Evolutionary conservation across 2,797 vertebrate genomes (phyloP).

Genomic region (Poecile montanus): DNA sequence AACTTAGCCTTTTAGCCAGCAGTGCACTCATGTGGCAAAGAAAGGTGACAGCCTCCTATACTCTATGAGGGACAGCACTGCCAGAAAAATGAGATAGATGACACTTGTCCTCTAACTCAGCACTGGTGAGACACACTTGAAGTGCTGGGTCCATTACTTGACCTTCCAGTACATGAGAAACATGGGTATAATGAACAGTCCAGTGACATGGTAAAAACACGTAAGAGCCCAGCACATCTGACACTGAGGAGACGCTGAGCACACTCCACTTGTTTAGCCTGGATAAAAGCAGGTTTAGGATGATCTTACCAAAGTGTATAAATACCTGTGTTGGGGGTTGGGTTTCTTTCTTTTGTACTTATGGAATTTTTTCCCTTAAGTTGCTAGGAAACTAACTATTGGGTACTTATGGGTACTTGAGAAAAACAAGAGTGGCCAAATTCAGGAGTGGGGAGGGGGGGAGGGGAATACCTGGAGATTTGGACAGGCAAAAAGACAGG

Average conservation of each 20-base stretch:
- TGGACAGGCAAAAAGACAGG: too few relatives aligned
- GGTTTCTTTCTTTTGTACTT: background rate
- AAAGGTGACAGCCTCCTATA: background rate
- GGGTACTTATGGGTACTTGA: background rate
- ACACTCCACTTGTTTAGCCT: fast-evolving
- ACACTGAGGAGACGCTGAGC: background rate
- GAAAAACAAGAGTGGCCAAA: background rate
- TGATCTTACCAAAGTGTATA: background rate
- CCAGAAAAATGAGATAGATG: background rate
- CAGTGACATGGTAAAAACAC: background rate
- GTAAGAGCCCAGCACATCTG: background rate
- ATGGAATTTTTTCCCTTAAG: background rate
- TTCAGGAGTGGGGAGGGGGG: too few relatives aligned
- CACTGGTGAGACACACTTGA: background rate
- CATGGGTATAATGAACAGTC: background rate
- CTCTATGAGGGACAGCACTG: background rate
- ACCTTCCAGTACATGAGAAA: background rate
- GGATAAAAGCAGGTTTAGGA: background rate
- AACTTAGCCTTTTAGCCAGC: background rate
- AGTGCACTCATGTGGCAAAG: background rate
- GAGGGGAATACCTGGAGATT: too few relatives aligned
- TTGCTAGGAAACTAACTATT: background rate
- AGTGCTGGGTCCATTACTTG: background rate
- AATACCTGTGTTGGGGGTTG: background rate
- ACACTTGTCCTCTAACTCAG: background rate